These are phyloP conservation scores for Sylvilagus bachmani DNA, from an alignment of 2,113 vertebrate species.

Conservation along the genomic window DNA sequence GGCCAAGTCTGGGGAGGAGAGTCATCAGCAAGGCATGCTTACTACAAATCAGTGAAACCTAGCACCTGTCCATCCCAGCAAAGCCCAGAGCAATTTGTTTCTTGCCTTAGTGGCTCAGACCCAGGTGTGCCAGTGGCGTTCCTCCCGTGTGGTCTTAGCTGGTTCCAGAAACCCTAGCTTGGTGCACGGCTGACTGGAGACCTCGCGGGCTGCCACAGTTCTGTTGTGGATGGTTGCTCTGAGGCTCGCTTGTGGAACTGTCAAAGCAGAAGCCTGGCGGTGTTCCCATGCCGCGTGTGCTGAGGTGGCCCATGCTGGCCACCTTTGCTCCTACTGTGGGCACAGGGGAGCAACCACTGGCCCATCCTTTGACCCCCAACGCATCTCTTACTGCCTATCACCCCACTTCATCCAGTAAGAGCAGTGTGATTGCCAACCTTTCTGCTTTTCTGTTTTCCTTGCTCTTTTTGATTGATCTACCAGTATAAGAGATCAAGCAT, in stretches of 20 bases:
- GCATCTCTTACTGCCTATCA: neutral
- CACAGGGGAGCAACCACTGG: neutral
- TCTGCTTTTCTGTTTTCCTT: neutral
- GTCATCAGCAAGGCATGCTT: neutral
- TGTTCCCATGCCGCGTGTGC: accelerated
- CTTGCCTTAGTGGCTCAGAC: neutral
- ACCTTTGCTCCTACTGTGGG: neutral
- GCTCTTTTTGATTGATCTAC: neutral
- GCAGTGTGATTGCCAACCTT: neutral
- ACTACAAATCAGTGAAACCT: neutral
- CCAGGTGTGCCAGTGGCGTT: accelerated
- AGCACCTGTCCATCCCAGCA: neutral
- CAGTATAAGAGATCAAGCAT: neutral
- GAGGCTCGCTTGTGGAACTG: too few relatives aligned
- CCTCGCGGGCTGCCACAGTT: accelerated
- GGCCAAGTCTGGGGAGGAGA: neutral
- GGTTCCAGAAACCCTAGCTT: neutral
- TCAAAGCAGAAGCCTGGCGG: neutral
- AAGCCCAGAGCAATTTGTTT: neutral
- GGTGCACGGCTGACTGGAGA: neutral
- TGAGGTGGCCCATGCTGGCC: neutral
- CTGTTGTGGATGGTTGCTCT: accelerated
- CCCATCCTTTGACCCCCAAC: neutral
- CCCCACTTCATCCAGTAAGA: neutral
- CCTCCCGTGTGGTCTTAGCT: neutral